Evolutionary conservation across 2,113 vertebrate species (phyloP).

Genomic region (Callipepla squamata): DNA sequence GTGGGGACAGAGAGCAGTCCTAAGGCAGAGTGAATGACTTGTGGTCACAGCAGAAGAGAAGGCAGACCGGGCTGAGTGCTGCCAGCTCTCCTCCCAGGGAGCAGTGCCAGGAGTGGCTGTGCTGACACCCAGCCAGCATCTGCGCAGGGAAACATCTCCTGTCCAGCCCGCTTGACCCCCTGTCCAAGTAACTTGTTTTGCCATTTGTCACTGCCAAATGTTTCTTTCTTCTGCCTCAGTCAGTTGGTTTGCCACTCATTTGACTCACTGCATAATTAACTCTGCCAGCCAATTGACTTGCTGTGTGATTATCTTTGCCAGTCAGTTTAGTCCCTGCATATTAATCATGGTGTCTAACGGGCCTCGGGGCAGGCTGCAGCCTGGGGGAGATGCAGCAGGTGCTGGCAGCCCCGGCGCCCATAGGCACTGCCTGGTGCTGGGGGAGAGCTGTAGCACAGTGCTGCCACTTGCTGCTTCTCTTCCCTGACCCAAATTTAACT

Average conservation of each 20-base stretch:
- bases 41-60: fast-evolving
- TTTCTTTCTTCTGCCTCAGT: slow-evolving; percentile 47
- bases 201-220: slow-evolving; percentile 66
- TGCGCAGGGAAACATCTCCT: neutral
- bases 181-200: slow-evolving; percentile 29
- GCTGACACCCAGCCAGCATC: neutral
- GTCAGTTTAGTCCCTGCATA: slow-evolving; percentile 17
- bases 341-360: slow-evolving; percentile 32
- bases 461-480: slow-evolving; percentile 32
- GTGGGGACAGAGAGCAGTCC: neutral
- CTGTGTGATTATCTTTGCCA: slow-evolving; percentile 64
- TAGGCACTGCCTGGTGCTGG: fast-evolving
- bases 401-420: neutral
- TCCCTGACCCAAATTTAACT: neutral
- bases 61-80: neutral
- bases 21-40: neutral
- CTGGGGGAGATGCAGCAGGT: neutral
- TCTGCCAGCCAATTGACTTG: slow-evolving; percentile 69
- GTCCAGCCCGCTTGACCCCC: slow-evolving; percentile 33
- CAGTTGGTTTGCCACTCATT: slow-evolving; percentile 42
- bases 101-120: neutral
- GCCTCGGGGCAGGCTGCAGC: slow-evolving; percentile 11
- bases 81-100: neutral
- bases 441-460: neutral
- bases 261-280: slow-evolving; percentile 62